phyloP scores from a whole-genome alignment of 2,888 invertebrate genomes.

The Gryllus longicercus region DNA sequence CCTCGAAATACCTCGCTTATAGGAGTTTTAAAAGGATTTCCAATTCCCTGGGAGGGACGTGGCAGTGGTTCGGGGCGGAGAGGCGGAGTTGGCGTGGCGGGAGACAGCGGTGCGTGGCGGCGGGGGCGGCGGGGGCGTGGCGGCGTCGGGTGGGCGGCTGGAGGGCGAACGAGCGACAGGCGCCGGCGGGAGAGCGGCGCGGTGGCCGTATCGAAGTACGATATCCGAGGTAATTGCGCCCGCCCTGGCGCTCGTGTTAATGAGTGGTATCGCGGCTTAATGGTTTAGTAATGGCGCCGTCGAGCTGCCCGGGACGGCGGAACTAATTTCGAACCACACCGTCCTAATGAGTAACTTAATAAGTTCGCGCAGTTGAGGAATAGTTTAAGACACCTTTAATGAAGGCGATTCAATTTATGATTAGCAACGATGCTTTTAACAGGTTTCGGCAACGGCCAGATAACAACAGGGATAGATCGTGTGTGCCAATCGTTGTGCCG shows the following conservation, averaged over 20 bases:
- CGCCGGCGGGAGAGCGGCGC: not conserved
- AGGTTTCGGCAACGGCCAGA: no score
- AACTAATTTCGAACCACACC: conserved; percentile 1
- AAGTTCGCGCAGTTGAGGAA: not conserved
- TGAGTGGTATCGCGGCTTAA: conserved; percentile 8
- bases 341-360: conserved; percentile 7
- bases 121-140: no score
- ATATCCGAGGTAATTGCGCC: not conserved
- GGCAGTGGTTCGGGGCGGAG: no score
- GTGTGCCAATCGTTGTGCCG: no score
- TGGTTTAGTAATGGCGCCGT: conserved; percentile 6
- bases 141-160: no score
- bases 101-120: no score
- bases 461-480: no score
- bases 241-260: conserved; percentile 2
- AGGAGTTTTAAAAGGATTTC: no score
- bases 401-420: conserved; percentile 2
- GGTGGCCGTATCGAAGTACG: not conserved
- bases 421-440: not conserved
- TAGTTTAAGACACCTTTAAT: not conserved
- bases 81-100: no score
- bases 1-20: no score
- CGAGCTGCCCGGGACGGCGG: not conserved
- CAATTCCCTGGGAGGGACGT: no score
- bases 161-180: no score